These are phyloP conservation scores for Coenobita brevimanus DNA, from an alignment of 1,140 invertebrate species.

Conservation along the genomic window DNA sequence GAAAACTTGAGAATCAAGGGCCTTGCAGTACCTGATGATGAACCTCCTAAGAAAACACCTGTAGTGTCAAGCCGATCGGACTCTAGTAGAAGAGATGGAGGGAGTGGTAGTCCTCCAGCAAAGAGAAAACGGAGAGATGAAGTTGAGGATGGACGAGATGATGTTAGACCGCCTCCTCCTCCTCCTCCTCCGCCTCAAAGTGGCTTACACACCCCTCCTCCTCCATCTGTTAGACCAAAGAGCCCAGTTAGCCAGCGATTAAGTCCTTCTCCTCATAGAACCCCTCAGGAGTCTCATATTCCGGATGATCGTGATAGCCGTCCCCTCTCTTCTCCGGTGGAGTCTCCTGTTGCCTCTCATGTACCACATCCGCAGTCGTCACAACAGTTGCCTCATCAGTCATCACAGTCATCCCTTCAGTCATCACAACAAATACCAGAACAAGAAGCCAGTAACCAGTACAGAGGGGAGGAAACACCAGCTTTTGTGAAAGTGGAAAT, in stretches of 20 bases:
- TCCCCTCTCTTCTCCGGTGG: constrained; percentile 58
- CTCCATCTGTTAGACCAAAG: constrained; percentile 65
- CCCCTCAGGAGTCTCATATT: constrained; percentile 51
- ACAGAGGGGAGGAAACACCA: constrained; percentile 44
- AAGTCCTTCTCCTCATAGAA: constrained; percentile 52
- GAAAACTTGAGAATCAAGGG: constrained; percentile 68
- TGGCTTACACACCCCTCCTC: constrained; percentile 40
- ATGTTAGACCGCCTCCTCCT: constrained; percentile 60
- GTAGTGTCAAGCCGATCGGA: constrained; percentile 9
- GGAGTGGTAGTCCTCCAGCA: constrained; percentile 56
- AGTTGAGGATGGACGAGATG: constrained; percentile 65
- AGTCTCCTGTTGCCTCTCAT: constrained; percentile 40
- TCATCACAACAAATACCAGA: constrained; percentile 50
- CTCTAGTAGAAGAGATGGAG: constrained; percentile 50
- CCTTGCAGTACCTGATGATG: constrained; percentile 70
- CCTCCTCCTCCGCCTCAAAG: neutral
- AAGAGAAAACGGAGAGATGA: constrained; percentile 68
- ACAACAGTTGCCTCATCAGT: constrained; percentile 56
- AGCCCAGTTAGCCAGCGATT: constrained; percentile 54
- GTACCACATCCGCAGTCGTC: constrained; percentile 33
- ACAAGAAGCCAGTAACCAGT: constrained; percentile 44
- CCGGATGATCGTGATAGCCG: constrained; percentile 58
- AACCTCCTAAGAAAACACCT: constrained; percentile 54
- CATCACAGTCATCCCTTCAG: constrained; percentile 37
- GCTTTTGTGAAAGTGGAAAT: constrained; percentile 61